phyloP scores from a whole-genome alignment of 2,113 vertebrate genomes.

The Struthidea cinerea region DNA sequence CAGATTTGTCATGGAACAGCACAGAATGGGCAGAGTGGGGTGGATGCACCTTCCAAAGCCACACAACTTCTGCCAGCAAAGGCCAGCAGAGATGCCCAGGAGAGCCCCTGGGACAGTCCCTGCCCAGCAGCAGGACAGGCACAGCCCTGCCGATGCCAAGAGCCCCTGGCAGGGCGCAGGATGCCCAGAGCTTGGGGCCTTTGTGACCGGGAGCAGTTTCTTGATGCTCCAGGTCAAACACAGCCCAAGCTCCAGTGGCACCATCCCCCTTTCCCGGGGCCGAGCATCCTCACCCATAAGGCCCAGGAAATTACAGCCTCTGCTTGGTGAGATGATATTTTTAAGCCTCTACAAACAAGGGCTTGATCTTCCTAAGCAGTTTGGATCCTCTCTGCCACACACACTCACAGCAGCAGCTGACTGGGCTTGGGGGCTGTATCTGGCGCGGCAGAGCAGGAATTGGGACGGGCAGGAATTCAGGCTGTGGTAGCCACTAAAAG shows the following conservation, averaged over 20 bases:
- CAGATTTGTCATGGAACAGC: rapidly evolving
- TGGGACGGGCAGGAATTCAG: not conserved
- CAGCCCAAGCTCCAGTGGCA: not conserved
- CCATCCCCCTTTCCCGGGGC: not conserved
- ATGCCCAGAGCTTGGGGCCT: not conserved
- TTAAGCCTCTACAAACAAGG: conserved; percentile 33
- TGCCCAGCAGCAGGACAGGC: not conserved
- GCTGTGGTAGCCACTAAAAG: not conserved
- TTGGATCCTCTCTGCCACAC: not conserved
- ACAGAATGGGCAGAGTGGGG: rapidly evolving
- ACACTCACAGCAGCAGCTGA: not conserved
- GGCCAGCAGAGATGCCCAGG: not conserved
- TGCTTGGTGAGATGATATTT: not conserved
- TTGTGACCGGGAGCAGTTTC: rapidly evolving
- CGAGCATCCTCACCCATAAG: not conserved
- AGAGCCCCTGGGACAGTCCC: rapidly evolving
- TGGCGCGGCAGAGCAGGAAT: not conserved
- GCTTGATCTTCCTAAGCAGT: conserved; percentile 15
- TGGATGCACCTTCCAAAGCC: rapidly evolving
- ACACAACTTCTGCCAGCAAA: not conserved
- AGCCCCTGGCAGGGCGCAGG: not conserved
- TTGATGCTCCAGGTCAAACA: not conserved
- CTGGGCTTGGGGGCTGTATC: not conserved
- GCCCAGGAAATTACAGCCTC: not conserved
- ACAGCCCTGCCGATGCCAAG: rapidly evolving